phyloP scores from a whole-genome alignment of 1,140 invertebrate species.

The Eriosoma lanigerum region DNA sequence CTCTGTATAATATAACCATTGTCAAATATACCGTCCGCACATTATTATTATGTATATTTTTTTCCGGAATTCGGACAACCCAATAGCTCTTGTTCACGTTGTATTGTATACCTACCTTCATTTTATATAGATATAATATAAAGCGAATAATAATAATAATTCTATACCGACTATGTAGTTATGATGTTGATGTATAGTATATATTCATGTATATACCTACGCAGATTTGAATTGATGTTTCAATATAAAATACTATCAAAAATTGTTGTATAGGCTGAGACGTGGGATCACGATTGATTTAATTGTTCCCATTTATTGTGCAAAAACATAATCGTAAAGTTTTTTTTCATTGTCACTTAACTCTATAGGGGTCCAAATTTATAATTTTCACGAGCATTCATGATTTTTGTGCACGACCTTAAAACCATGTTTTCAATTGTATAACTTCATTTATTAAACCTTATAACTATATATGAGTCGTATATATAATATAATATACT shows the following conservation, averaged over 20 bases:
- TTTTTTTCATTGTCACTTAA: slow-evolving; percentile 39
- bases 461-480: too few species aligned
- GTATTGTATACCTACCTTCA: slow-evolving; percentile 4
- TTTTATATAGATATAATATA: slow-evolving; percentile 7
- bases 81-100: slow-evolving; percentile 23
- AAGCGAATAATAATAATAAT: slow-evolving; percentile 29
- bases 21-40: slow-evolving; percentile 35
- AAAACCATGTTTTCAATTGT: too few species aligned
- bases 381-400: not conserved
- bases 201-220: not conserved
- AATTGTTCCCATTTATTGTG: slow-evolving; percentile 33
- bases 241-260: slow-evolving; percentile 35
- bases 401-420: too few species aligned
- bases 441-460: too few species aligned
- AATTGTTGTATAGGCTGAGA: slow-evolving; percentile 17
- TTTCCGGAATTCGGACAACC: slow-evolving; percentile 42
- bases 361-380: slow-evolving; percentile 36
- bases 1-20: slow-evolving; percentile 42
- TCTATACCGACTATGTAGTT: slow-evolving; percentile 16
- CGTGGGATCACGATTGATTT: slow-evolving; percentile 22
- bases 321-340: slow-evolving; percentile 26
- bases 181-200: not conserved
- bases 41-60: slow-evolving; percentile 51
- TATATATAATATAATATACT: too few species aligned
- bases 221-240: slow-evolving; percentile 36